Base-by-base conservation (phyloP, 92 coral and sea anemone genomes). In the Epizoanthus scotinus region DNA sequence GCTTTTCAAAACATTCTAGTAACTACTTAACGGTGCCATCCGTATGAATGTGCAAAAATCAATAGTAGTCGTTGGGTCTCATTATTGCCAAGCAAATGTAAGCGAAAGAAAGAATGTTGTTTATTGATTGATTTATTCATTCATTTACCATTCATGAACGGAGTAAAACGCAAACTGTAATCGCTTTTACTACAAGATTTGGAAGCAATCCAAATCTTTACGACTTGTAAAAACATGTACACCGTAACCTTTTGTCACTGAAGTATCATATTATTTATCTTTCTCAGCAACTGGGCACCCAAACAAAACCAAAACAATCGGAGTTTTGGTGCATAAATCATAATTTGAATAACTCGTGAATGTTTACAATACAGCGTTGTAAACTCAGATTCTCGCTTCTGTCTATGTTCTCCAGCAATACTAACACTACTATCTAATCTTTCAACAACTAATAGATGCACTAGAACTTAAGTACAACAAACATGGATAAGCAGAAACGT, bases 71-170 rank as follows among this genome's bases (percentile, higher is more conserved):
- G n/a, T n/a, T n/a, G n/a, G n/a, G n/a, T n/a, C n/a, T n/a, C n/a
- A n/a, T n/a, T n/a, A 89, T 82, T 89, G 93, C 93, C 73, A 78
- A 83, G 93, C 90, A 83, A 86, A 89, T 52, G 81, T 64, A 18
- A 40, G 61, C 40, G 40, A 25, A 31, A 68, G 80, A 86, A 89
- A 89, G 90, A 86, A 89, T 89, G 84, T 73, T 56, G 55, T 26
- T 14, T 56, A 63, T 26, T 14, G 61, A 34, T 19, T 12, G 9
- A 61, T 24, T 26, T 58, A 55, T 69, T 38, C 82, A 80, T 64
- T 44, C 66, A 53, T 12, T 67, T 42, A 7, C 31, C 85, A 86
- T 54, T 70, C 61, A 21, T 24, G 21, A 7, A 31, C 67, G 25
- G 38, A 40, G 49, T 47, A 36, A 47, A 3, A 47, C 52, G 14